Evolutionary conservation across 2,888 invertebrate genomes (phyloP), one percentile per base, ranked within the genome.

Genomic region (Spicauda simplicius): DNA sequence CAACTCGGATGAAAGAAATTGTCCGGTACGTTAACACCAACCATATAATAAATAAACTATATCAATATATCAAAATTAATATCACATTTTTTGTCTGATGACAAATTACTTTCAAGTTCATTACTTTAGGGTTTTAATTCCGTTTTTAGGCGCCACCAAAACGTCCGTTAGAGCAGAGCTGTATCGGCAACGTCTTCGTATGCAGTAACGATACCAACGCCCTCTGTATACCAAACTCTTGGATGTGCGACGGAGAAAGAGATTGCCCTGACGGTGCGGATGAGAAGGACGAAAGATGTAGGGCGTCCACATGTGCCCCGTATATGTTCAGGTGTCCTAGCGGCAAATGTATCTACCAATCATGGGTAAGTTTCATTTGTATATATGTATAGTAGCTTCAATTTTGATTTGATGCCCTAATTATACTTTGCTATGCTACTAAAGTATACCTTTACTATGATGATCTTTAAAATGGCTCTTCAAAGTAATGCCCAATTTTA

Each of bases 181-280:
- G 91, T 65, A 73, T 81, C 0, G 78, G 75, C 33, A 83, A 84
- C 70, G 84, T 85, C 0, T 91, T 91, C 79, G 73, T 84, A 0
- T 92, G 91, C 69, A 82, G 83, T n/a, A 85, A 84, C 70, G 82
- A 80, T 18, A 80, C 77, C 20, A 69, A 92, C 70, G 94, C 92
- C 14, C 89, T 92, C 55, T 97, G 97, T 76, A 96, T 97, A 68
- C 96, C 97, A 55, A 93, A 93, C 76, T 95, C 96, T 18, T 97
- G 97, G 95, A 94, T 95, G 52, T 98, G 98, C 87, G 97, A 98
- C 85, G 96, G 96, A 10, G 96, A 96, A 74, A 86, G 92, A n/a
- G 98, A 98, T 84, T 98, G 98, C 77, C 85, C 88, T 0, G 95
- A 95, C 71, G 94, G 94, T 0, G 96, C 96, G 33, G 98, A 98